Evolutionary conservation across 2,113 vertebrate genomes (phyloP).

Genomic region (Pituophis catenifer): DNA sequence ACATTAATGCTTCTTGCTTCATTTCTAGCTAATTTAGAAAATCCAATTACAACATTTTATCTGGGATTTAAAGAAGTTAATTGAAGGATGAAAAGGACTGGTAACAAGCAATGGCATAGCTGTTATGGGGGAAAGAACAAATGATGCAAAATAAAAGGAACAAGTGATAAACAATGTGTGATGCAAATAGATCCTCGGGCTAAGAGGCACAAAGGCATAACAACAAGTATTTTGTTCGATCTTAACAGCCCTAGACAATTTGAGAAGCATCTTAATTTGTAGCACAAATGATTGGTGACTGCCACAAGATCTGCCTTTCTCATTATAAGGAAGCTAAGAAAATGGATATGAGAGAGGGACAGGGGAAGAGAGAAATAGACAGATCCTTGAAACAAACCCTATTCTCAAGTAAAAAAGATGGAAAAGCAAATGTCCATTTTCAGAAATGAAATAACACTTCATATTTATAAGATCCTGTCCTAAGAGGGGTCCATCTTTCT

Average conservation of each 20-base stretch:
- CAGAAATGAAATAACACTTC: background rate
- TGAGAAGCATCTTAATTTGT: slow-evolving; percentile 1
- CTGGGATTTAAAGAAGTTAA: background rate
- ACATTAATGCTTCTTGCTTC: background rate
- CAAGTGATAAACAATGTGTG: background rate
- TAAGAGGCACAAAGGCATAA: background rate
- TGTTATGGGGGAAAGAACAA: background rate
- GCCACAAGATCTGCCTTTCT: slow-evolving; percentile 71
- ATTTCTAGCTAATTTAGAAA: background rate
- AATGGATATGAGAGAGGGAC: background rate
- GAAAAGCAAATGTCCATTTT: background rate
- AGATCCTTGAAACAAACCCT: background rate
- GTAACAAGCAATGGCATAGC: background rate
- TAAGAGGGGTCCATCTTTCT: background rate
- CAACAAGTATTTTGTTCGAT: background rate
- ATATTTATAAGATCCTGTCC: background rate
- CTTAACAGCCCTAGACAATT: background rate
- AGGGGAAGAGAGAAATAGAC: background rate
- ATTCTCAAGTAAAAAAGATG: background rate
- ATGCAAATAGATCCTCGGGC: background rate
- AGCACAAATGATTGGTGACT: background rate
- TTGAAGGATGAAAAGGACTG: background rate
- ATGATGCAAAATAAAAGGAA: background rate
- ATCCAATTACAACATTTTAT: background rate
- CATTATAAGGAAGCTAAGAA: slow-evolving; percentile 69